A percentile compares a stretch with the other conserved stretches of the same genome.
Conservation (phyloP, 2,797 vertebrate species). For the Bufotes viridis region DNA sequence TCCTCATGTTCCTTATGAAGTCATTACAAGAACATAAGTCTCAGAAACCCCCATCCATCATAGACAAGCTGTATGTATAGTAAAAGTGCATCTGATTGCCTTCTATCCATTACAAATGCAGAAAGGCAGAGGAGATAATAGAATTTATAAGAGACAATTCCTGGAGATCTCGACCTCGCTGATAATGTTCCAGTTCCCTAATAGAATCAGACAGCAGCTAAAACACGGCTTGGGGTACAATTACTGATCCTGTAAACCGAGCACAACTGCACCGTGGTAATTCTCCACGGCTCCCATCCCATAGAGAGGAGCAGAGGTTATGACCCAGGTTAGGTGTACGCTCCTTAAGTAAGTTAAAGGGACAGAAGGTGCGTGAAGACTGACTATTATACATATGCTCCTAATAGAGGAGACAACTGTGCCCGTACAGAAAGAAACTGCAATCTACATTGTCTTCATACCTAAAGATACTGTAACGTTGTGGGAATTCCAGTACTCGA, state of each 20-base stretch:
- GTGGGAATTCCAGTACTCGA: not conserved
- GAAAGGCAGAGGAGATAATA: not conserved
- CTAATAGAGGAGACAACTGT: conserved; percentile 45
- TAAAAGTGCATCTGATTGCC: not conserved
- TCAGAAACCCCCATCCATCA: too few species aligned
- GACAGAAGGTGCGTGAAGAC: conserved; percentile 73
- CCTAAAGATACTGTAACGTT: not conserved
- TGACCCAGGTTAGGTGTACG: conserved; percentile 75
- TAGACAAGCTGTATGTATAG: not conserved
- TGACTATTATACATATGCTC: conserved; percentile 69
- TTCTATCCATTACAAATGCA: not conserved
- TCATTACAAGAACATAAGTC: too few species aligned
- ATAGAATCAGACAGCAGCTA: conserved; percentile 36
- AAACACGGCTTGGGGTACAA: conserved; percentile 71
- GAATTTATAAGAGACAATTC: not conserved
- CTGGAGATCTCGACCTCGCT: conserved; percentile 5
- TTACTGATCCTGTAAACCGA: conserved; percentile 67
- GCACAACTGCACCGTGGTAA: conserved; percentile 71
- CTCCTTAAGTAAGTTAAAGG: conserved; percentile 67
- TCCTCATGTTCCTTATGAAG: not conserved
- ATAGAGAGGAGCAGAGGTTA: conserved; percentile 70
- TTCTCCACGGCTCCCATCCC: conserved; percentile 76
- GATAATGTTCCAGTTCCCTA: conserved; percentile 28
- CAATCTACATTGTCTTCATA: not conserved
- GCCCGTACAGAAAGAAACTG: conserved; percentile 6